These are phyloP conservation scores for Centropus unirufus DNA, from an alignment of 2,113 vertebrate genomes.

Conservation along the genomic window DNA sequence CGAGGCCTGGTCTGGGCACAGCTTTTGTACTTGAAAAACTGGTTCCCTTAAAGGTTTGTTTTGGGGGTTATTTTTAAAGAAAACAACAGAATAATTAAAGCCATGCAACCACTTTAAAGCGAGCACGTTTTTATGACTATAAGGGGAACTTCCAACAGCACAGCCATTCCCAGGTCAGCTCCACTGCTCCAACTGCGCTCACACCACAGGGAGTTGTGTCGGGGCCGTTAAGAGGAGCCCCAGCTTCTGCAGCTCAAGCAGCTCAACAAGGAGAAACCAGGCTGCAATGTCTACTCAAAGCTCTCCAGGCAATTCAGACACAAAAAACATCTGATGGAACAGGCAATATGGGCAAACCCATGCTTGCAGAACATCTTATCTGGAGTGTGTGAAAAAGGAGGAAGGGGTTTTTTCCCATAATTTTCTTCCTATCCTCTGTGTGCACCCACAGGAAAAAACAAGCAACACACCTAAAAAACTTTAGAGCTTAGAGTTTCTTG, in stretches of 20 bases:
- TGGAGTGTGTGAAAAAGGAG: neutral
- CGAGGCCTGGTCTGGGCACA: conserved; percentile 1
- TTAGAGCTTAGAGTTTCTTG: neutral
- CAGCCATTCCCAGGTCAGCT: neutral
- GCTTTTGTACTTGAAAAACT: conserved; percentile 41
- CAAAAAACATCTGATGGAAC: neutral
- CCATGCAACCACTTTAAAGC: conserved; percentile 17
- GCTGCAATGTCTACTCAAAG: neutral
- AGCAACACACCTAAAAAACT: neutral
- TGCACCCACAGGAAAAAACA: neutral
- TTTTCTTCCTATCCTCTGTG: neutral
- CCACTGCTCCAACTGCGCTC: neutral
- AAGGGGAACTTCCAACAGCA: conserved; percentile 24
- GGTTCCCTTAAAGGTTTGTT: conserved; percentile 30
- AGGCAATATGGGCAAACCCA: neutral
- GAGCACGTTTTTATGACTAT: neutral
- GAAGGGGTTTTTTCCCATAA: too few species aligned
- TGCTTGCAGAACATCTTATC: neutral
- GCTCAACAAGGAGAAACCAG: neutral
- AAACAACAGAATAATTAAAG: conserved; percentile 51
- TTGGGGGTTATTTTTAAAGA: conserved; percentile 56
- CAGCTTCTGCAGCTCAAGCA: neutral
- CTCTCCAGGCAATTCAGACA: neutral
- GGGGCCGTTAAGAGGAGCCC: neutral
- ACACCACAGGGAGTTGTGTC: neutral